Percentiles rank a stretch among this genome's conserved stretches.
Conservation (phyloP, 2,888 invertebrate species). For the Prosopocoilus inquinatus region DNA sequence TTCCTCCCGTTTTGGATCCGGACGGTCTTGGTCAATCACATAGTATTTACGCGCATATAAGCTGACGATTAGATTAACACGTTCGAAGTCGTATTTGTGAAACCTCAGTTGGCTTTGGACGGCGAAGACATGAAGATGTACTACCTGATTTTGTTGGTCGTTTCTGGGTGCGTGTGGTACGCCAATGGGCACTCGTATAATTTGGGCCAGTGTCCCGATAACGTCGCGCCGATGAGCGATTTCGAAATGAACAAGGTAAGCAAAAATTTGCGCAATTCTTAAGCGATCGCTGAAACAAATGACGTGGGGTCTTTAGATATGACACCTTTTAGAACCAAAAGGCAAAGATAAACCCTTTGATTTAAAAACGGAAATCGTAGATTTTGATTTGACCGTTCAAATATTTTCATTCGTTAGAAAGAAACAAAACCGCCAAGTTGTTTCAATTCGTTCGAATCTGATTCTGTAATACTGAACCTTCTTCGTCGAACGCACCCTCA, state of each 20-base stretch:
- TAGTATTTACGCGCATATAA: background rate
- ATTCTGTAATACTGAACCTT: too few relatives aligned
- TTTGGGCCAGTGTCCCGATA: constrained; percentile 66
- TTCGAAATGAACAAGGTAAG: constrained; percentile 75
- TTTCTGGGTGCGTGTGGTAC: background rate
- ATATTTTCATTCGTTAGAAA: too few relatives aligned
- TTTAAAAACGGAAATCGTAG: too few relatives aligned
- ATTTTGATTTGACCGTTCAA: too few relatives aligned
- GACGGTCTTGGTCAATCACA: too few relatives aligned
- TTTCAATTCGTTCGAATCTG: too few relatives aligned
- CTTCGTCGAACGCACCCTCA: too few relatives aligned
- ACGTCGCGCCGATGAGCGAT: constrained; percentile 68
- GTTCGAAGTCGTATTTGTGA: background rate
- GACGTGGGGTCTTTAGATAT: background rate
- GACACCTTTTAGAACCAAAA: too few relatives aligned
- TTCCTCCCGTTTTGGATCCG: too few relatives aligned
- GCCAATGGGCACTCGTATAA: constrained; percentile 65
- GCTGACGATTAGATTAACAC: background rate
- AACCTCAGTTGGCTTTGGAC: background rate
- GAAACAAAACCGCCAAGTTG: too few relatives aligned
- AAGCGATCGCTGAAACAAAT: background rate
- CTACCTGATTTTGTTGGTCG: background rate
- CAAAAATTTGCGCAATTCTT: constrained; percentile 10
- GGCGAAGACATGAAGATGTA: background rate
- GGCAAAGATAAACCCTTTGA: too few relatives aligned